A percentile compares a stretch with the other conserved stretches of the same genome.
phyloP scores from a whole-genome alignment of 2,113 vertebrate genomes.

The Xiphophorus maculatus region DNA sequence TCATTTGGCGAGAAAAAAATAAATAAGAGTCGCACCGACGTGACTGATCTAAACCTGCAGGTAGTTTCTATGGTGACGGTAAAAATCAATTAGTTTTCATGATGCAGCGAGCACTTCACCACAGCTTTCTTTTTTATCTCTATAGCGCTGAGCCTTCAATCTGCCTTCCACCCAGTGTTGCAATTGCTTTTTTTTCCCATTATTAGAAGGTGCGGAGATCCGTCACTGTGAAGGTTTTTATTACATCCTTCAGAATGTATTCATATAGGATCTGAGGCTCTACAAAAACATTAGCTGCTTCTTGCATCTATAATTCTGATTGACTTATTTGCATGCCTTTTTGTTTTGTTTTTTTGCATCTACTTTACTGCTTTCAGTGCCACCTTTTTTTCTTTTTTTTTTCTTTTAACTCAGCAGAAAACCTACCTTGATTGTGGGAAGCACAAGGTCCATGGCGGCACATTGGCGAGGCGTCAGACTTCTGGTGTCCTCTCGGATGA shows the following conservation, averaged over 20 bases:
- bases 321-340: constrained; percentile 14
- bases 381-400: too few species aligned
- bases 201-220: background rate
- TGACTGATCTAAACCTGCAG: constrained; percentile 67
- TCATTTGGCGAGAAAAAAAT: constrained; percentile 58
- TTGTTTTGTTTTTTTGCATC: background rate
- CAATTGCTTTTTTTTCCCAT: background rate
- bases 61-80: constrained; percentile 67
- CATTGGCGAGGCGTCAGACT: constrained; percentile 92
- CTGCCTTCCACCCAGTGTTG: constrained; percentile 13
- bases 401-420: constrained; percentile 6
- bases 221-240: constrained; percentile 2
- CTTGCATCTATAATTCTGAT: constrained; percentile 1
- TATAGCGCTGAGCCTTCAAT: constrained; percentile 30
- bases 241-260: constrained; percentile 2
- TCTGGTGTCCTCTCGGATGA: constrained; percentile 90
- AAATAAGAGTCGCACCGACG: constrained; percentile 16
- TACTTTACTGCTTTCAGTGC: constrained; percentile 13
- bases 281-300: background rate
- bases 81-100: constrained; percentile 65
- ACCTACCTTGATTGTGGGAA: constrained; percentile 94
- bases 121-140: constrained; percentile 48
- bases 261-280: background rate
- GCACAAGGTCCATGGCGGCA: constrained; percentile 91
- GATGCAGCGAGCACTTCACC: constrained; percentile 22